Percentiles rank a stretch among this genome's conserved stretches.
Conservation (phyloP, 2,888 invertebrate genomes). For the Cheilosia variabilis region DNA sequence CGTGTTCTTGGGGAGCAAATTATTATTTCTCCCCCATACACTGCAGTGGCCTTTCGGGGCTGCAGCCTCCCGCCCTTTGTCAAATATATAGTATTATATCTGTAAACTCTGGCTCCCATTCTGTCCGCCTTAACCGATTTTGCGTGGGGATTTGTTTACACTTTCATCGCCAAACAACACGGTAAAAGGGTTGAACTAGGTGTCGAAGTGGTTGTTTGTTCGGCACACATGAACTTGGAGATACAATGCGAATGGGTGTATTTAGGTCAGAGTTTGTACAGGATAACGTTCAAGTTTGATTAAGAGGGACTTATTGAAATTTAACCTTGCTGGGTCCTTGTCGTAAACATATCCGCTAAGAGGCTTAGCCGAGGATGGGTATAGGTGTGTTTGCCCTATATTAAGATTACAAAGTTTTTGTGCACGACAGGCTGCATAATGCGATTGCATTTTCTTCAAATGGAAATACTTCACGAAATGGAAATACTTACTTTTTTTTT, state of each 20-base stretch:
- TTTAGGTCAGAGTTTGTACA: conserved; percentile 62
- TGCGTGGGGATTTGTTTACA: conserved; percentile 50
- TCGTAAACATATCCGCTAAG: conserved; percentile 1
- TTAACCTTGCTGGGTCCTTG: conserved; percentile 27
- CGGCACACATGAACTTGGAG: conserved; percentile 63
- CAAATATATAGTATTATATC: neutral
- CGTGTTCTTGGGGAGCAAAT: conserved; percentile 56
- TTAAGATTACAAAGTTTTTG: too few relatives aligned
- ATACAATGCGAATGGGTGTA: conserved; percentile 27
- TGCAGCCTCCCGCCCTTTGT: conserved; percentile 3
- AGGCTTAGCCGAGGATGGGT: too few relatives aligned
- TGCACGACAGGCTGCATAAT: too few relatives aligned
- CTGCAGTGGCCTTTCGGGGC: neutral
- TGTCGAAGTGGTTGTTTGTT: conserved; percentile 57
- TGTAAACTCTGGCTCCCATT: neutral
- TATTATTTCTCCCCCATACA: conserved; percentile 32
- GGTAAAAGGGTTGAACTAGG: conserved; percentile 57
- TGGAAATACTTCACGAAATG: too few relatives aligned
- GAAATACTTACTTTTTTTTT: neutral
- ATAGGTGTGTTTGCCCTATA: too few relatives aligned
- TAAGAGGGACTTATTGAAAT: conserved; percentile 15
- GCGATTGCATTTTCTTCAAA: too few relatives aligned
- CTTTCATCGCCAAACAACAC: conserved; percentile 34
- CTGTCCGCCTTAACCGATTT: conserved; percentile 6
- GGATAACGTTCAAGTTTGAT: conserved; percentile 50